Conservation (phyloP, 1,140 invertebrate species). For the Cherax destructor region DNA sequence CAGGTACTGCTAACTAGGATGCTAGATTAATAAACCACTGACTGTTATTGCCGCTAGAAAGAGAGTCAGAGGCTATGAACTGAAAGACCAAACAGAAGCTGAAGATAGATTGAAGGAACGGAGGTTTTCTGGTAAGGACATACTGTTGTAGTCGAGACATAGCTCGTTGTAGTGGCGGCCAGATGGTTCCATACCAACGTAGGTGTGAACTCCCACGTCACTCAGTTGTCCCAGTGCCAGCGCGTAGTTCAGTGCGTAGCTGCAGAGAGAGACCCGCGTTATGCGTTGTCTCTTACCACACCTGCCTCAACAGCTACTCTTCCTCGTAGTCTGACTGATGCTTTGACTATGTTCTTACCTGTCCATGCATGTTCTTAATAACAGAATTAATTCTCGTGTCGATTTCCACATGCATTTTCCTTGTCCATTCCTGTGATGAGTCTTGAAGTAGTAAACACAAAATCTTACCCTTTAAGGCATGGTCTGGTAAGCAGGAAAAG, state of each 20-base stretch:
- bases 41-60: background rate
- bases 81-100: background rate
- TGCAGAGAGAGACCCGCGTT: conserved; percentile 74
- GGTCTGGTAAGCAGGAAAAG: background rate
- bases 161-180: conserved; percentile 97
- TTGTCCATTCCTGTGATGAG: background rate
- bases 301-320: background rate
- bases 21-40: background rate
- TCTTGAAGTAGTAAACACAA: background rate
- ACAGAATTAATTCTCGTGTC: background rate
- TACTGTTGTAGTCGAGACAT: conserved; percentile 90
- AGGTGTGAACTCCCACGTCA: conserved; percentile 88
- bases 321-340: background rate
- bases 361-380: background rate
- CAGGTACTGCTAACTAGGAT: background rate
- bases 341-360: background rate
- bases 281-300: conserved; percentile 4
- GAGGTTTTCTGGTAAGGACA: conserved; percentile 76
- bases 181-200: conserved; percentile 94
- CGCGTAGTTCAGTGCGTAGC: conserved; percentile 96
- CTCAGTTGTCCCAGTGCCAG: conserved; percentile 95
- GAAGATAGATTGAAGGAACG: background rate
- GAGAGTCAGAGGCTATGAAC: background rate
- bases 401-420: background rate
- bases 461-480: background rate